phyloP scores from a whole-genome alignment of 1,140 invertebrate genomes.

The Fopius arisanus region DNA sequence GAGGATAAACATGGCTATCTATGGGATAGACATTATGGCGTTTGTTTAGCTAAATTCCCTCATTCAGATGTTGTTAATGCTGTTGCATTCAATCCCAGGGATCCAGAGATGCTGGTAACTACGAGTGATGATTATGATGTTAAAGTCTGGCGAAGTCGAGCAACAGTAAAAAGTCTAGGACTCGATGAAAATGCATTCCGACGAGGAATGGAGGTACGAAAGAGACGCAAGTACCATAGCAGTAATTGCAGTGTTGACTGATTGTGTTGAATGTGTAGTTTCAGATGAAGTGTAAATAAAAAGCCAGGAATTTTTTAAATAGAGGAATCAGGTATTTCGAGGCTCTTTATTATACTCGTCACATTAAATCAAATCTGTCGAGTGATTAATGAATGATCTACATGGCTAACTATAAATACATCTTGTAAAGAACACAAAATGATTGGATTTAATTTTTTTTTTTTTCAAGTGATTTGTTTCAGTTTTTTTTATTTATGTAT shows the following conservation, averaged over 20 bases:
- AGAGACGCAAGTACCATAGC: slow-evolving; percentile 52
- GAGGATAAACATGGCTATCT: slow-evolving; percentile 87
- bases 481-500: neutral
- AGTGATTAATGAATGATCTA: neutral
- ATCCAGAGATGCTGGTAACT: slow-evolving; percentile 86
- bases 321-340: neutral
- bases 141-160: slow-evolving; percentile 75
- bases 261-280: slow-evolving; percentile 48
- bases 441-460: neutral
- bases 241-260: slow-evolving; percentile 58
- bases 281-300: neutral
- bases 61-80: slow-evolving; percentile 88
- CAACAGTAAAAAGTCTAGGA: slow-evolving; percentile 60
- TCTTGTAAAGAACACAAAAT: neutral
- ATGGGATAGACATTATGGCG: slow-evolving; percentile 88
- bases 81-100: slow-evolving; percentile 85
- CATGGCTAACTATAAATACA: neutral
- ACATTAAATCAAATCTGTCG: neutral
- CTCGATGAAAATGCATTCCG: slow-evolving; percentile 50
- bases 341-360: neutral
- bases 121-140: slow-evolving; percentile 86
- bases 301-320: neutral
- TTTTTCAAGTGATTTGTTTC: neutral
- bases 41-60: slow-evolving; percentile 79
- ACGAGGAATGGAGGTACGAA: slow-evolving; percentile 59